Evolutionary conservation across 2,113 vertebrate species (phyloP).

Genomic region (Psilopogon haemacephalus): DNA sequence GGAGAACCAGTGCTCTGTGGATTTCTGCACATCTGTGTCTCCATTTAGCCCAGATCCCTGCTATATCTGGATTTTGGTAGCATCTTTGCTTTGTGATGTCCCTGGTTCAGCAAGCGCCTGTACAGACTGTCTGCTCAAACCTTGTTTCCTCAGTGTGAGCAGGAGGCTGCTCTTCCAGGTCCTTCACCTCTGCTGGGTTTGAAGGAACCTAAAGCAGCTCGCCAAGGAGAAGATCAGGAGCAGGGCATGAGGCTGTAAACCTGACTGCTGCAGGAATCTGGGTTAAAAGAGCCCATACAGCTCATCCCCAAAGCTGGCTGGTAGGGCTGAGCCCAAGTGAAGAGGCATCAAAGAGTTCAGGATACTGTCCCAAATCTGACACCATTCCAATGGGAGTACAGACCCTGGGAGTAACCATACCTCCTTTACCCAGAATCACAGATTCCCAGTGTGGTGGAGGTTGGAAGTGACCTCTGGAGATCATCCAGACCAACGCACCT

Average conservation of each 20-base stretch:
- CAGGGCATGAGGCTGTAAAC: not conserved
- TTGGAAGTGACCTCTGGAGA: no score
- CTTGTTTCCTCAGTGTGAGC: not conserved
- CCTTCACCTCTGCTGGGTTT: not conserved
- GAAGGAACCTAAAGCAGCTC: not conserved
- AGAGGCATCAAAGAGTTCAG: not conserved
- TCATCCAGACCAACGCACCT: no score
- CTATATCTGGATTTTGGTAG: not conserved
- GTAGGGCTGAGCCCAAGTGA: not conserved
- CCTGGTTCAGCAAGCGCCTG: rapidly evolving
- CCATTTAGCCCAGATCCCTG: not conserved
- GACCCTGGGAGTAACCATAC: not conserved
- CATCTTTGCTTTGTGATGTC: not conserved
- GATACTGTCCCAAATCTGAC: not conserved
- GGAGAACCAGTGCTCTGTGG: not conserved
- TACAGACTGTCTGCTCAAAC: not conserved
- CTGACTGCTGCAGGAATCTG: not conserved
- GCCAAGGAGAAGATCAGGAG: rapidly evolving
- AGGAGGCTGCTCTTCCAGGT: not conserved
- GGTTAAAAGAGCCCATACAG: not conserved
- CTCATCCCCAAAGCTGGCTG: not conserved
- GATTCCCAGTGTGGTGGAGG: no score
- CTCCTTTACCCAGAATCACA: not conserved
- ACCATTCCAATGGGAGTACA: rapidly evolving
- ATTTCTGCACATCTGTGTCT: not conserved